phyloP scores from a whole-genome alignment of 2,888 invertebrate genomes.

The Petrophora chlorosata region DNA sequence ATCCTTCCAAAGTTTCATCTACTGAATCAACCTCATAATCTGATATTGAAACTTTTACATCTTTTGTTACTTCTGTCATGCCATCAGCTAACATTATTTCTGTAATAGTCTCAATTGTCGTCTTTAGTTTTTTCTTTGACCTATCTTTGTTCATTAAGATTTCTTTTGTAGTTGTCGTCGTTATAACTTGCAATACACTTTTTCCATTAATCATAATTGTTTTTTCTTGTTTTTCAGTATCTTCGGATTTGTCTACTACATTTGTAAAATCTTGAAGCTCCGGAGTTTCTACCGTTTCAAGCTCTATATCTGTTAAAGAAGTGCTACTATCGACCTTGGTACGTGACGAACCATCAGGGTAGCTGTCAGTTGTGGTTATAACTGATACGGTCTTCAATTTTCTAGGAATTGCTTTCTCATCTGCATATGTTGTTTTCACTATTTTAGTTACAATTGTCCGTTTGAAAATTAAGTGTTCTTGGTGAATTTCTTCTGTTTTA shows the following conservation, averaged over 20 bases:
- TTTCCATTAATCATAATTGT: conserved; percentile 58
- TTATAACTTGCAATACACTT: conserved; percentile 64
- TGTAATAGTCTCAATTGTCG: conserved; percentile 67
- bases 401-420: conserved; percentile 52
- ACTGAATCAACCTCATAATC: conserved; percentile 52
- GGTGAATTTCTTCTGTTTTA: conserved; percentile 63
- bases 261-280: conserved; percentile 61
- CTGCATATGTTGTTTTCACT: conserved; percentile 65
- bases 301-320: conserved; percentile 62
- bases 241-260: conserved; percentile 60
- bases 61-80: conserved; percentile 70
- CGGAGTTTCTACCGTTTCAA: conserved; percentile 47
- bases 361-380: conserved; percentile 69
- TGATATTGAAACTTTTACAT: conserved; percentile 67
- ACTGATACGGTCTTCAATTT: conserved; percentile 70
- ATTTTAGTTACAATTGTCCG: conserved; percentile 63
- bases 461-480: conserved; percentile 55
- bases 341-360: conserved; percentile 74
- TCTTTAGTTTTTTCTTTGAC: conserved; percentile 67
- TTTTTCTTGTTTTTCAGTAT: conserved; percentile 63
- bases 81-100: conserved; percentile 67
- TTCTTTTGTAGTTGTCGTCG: conserved; percentile 68
- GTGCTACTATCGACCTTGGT: conserved; percentile 71
- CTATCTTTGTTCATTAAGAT: conserved; percentile 58
- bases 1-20: conserved; percentile 48